These are phyloP conservation scores for Molossus alvarezi DNA, from an alignment of 2,797 vertebrate species.

Conservation along the genomic window DNA sequence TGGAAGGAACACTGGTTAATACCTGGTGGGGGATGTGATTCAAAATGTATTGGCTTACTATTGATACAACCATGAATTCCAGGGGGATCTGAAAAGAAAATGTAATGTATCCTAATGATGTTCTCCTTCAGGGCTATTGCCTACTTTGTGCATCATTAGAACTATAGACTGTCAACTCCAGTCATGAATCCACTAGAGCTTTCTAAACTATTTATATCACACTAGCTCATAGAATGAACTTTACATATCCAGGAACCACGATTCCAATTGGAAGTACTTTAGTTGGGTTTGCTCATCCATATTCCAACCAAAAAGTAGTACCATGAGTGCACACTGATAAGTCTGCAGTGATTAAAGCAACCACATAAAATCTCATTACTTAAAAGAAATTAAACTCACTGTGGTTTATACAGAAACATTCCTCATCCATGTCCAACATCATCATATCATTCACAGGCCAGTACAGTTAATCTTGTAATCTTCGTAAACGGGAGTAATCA, in stretches of 20 bases:
- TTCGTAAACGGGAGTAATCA: constrained; percentile 75
- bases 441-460: constrained; percentile 49
- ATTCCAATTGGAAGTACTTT: background rate
- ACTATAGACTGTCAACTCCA: background rate
- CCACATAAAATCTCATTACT: constrained; percentile 68
- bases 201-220: constrained; percentile 50
- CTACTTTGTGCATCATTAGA: background rate
- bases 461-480: constrained; percentile 72
- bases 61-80: background rate
- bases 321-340: constrained; percentile 59
- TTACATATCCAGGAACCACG: constrained; percentile 40
- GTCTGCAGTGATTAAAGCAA: constrained; percentile 37
- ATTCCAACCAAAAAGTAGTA: constrained; percentile 57
- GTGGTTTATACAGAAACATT: constrained; percentile 53
- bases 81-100: constrained; percentile 11
- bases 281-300: constrained; percentile 12
- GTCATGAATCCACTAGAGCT: background rate
- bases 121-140: background rate
- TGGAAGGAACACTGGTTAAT: background rate
- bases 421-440: constrained; percentile 45
- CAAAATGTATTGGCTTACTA: background rate
- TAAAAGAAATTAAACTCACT: constrained; percentile 74
- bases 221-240: background rate
- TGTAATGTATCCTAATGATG: background rate
- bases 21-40: background rate